Percentiles rank a stretch among this genome's conserved stretches.
Evolutionary conservation across 2,888 invertebrate genomes (phyloP).

Genomic region (Metopia argyrocephala): DNA sequence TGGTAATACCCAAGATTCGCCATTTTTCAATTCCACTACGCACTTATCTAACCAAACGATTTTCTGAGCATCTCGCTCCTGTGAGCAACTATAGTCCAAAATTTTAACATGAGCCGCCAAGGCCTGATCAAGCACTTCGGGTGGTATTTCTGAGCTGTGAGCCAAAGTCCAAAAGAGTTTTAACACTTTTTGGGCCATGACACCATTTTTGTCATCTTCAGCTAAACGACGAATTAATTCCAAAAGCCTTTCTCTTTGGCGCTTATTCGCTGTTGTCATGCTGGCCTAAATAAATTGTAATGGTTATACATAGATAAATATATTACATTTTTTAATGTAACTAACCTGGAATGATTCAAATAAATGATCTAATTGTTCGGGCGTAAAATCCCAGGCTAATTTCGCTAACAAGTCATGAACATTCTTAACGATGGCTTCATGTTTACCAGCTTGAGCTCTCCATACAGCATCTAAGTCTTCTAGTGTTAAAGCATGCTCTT

Average conservation of each 20-base stretch:
- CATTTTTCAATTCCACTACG: conserved; percentile 94
- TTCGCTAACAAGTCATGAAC: conserved; percentile 97
- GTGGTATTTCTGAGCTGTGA: conserved; percentile 96
- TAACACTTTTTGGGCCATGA: conserved; percentile 98
- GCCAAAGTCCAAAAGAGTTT: conserved; percentile 98
- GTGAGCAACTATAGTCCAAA: conserved; percentile 97
- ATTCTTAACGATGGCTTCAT: conserved; percentile 98
- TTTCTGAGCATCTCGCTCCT: conserved; percentile 97
- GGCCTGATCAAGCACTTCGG: conserved; percentile 98
- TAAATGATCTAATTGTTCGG: conserved; percentile 97
- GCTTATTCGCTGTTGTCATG: conserved; percentile 97
- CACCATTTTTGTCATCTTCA: conserved; percentile 98
- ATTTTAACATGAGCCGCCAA: conserved; percentile 97
- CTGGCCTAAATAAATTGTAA: conserved; percentile 81
- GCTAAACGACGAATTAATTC: conserved; percentile 96
- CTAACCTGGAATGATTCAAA: conserved; percentile 96
- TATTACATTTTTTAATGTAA: conserved; percentile 58
- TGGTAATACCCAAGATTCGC: conserved; percentile 95
- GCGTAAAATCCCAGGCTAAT: conserved; percentile 98
- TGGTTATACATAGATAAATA: background rate
- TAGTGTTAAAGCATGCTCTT: conserved; percentile 91
- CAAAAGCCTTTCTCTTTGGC: conserved; percentile 95
- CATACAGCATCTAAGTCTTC: conserved; percentile 97
- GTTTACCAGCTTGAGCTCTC: conserved; percentile 98
- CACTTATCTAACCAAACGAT: conserved; percentile 96